phyloP scores from a whole-genome alignment of 2,797 vertebrate genomes.

The Lepus townsendii region DNA sequence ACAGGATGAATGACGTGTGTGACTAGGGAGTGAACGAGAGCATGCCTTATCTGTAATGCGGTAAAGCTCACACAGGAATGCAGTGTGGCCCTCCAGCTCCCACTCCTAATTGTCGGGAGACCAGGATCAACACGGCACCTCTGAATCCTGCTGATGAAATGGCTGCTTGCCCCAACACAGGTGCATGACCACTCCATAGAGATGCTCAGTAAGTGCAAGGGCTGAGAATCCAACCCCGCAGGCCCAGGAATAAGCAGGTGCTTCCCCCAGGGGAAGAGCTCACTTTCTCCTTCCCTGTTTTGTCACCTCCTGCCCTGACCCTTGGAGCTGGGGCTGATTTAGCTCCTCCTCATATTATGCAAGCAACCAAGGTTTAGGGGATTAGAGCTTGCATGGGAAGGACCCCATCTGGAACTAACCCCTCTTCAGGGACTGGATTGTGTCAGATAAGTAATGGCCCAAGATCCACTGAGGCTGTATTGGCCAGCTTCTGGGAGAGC shows the following conservation, averaged over 20 bases:
- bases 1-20: background rate
- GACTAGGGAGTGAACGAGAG: background rate
- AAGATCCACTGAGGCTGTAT: background rate
- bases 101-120: constrained; percentile 58
- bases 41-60: background rate
- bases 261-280: background rate
- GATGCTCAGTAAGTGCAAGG: constrained; percentile 59
- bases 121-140: background rate
- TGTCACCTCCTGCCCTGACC: background rate
- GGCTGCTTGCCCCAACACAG: constrained; percentile 45
- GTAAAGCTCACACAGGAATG: background rate
- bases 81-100: background rate
- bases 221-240: constrained; percentile 55
- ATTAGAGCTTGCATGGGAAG: background rate
- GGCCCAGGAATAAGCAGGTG: constrained; percentile 14
- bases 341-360: background rate
- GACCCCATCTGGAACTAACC: background rate
- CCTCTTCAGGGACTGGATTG: background rate
- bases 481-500: background rate
- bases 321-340: background rate
- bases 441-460: background rate
- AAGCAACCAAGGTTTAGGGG: background rate
- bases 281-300: background rate
- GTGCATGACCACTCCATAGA: background rate
- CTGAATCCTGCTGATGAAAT: constrained; percentile 65